Percentiles rank a stretch among this genome's conserved stretches.
phyloP scores from a whole-genome alignment of 1,140 invertebrate species.

The Drosophila busckii region DNA sequence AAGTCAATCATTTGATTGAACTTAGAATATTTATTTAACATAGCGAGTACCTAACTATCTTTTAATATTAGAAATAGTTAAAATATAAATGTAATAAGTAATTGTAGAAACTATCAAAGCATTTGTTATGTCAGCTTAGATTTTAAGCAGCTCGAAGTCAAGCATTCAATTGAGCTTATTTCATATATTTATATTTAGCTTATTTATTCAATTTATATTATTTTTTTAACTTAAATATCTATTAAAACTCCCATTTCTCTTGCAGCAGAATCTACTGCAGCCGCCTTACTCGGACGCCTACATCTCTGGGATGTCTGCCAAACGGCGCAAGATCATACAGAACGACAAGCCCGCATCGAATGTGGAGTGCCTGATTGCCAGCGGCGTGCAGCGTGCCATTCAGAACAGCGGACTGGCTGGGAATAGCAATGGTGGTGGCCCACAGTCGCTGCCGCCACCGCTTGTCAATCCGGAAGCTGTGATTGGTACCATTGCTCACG shows the following conservation, averaged over 20 bases:
- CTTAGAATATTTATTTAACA: no score
- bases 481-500: slow-evolving; percentile 58
- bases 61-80: no score
- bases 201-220: no score
- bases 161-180: no score
- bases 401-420: slow-evolving; percentile 79
- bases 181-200: no score
- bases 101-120: no score
- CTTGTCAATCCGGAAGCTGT: slow-evolving; percentile 44
- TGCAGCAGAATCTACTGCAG: slow-evolving; percentile 32
- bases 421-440: slow-evolving; percentile 64
- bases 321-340: slow-evolving; percentile 86
- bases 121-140: no score
- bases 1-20: no score
- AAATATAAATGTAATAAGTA: no score
- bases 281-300: slow-evolving; percentile 88
- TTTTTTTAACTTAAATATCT: background rate
- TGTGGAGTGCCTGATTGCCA: slow-evolving; percentile 76
- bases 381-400: slow-evolving; percentile 81
- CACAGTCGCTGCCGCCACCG: no score
- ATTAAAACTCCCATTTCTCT: background rate
- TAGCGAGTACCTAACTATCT: no score
- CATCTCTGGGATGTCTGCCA: slow-evolving; percentile 88
- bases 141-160: no score
- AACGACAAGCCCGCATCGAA: slow-evolving; percentile 78